phyloP scores from a whole-genome alignment of 1,140 invertebrate genomes.

The Ips nitidus region DNA sequence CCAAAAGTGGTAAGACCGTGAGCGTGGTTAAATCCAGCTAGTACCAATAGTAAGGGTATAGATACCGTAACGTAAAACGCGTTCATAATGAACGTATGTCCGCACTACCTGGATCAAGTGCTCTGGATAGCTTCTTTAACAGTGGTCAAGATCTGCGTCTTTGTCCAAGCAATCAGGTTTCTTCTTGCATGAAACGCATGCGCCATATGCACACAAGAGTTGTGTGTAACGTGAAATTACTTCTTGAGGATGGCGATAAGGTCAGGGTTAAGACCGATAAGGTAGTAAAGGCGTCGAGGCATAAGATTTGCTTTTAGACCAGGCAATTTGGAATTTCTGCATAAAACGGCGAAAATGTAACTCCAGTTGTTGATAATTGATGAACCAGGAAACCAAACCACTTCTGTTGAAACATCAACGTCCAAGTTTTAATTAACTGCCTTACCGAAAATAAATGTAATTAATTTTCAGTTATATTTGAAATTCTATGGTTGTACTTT shows the following conservation, averaged over 20 bases:
- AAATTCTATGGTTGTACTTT: no score
- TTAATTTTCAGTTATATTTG: no score
- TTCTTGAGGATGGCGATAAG: slow-evolving; percentile 39
- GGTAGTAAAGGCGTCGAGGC: neutral
- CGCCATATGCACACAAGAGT: slow-evolving; percentile 34
- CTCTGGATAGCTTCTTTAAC: neutral
- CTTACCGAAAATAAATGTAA: no score
- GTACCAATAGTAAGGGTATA: slow-evolving; percentile 47
- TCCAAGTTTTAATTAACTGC: no score
- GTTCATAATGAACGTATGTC: slow-evolving; percentile 44
- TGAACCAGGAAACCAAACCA: no score
- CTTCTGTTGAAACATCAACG: no score
- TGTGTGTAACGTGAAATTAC: slow-evolving; percentile 43
- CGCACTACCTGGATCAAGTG: neutral
- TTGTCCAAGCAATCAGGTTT: neutral
- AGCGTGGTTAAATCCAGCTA: slow-evolving; percentile 52
- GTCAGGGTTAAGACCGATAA: slow-evolving; percentile 42
- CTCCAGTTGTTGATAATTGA: no score
- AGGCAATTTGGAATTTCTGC: slow-evolving; percentile 7
- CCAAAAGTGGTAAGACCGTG: slow-evolving; percentile 51
- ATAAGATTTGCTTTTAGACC: slow-evolving; percentile 9
- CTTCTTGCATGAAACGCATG: slow-evolving; percentile 5
- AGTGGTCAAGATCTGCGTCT: slow-evolving; percentile 1
- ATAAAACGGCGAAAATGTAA: no score
- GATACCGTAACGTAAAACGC: slow-evolving; percentile 51